A percentile compares a stretch with the other conserved stretches of the same genome.
Conservation (phyloP, 2,797 vertebrate species). For the Acipenser transmontanus region DNA sequence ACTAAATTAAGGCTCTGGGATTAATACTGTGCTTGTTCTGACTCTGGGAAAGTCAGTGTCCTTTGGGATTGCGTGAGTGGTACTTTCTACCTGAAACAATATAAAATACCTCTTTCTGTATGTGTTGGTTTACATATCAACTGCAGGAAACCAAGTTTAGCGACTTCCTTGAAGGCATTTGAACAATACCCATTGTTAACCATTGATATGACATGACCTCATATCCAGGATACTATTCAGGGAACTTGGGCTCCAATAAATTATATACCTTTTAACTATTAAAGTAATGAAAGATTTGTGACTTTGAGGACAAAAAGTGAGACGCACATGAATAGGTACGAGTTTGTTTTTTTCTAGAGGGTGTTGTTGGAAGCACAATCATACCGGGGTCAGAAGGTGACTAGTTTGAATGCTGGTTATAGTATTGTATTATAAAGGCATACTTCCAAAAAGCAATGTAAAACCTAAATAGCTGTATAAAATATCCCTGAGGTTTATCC, state of each 20-base stretch:
- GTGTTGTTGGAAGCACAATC: conserved; percentile 2
- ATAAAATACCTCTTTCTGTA: conserved; percentile 46
- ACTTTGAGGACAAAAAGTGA: conserved; percentile 21
- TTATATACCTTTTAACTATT: conserved; percentile 57
- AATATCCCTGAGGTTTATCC: no score
- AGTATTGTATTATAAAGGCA: no score
- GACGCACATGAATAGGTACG: no score
- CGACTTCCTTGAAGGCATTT: conserved; percentile 58
- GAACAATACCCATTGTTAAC: conserved; percentile 72
- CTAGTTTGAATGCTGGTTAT: no score
- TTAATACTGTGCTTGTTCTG: conserved; percentile 1
- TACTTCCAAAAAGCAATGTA: no score
- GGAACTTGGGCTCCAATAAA: conserved; percentile 50
- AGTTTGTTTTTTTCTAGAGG: conserved; percentile 14
- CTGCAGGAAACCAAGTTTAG: conserved; percentile 61
- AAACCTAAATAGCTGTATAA: no score
- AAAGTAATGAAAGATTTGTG: conserved; percentile 56
- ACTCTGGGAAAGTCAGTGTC: conserved; percentile 34
- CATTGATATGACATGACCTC: conserved; percentile 62
- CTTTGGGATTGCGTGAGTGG: conserved; percentile 28
- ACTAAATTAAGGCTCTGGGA: conserved; percentile 35
- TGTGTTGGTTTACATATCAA: conserved; percentile 49
- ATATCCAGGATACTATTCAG: conserved; percentile 54
- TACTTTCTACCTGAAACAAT: conserved; percentile 47
- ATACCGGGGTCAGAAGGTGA: no score